Base-by-base conservation (phyloP, 2,888 invertebrate species). In the Euspilapteryx auroguttella region DNA sequence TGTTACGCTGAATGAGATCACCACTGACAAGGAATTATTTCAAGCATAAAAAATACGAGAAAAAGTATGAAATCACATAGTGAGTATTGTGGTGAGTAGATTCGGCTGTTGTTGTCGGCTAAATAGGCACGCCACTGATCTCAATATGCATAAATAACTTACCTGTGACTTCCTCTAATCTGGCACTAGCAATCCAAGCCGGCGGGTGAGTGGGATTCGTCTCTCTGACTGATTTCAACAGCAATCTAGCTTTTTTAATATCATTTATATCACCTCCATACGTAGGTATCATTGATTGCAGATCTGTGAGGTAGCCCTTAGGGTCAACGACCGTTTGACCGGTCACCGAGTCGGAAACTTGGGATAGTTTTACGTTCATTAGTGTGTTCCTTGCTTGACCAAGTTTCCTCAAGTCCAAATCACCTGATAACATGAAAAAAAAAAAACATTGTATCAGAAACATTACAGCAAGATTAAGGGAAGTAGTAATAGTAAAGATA, bases 261-360 rank as follows among this genome's bases (percentile, higher is more conserved):
- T 97, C 97, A 57, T 94, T 94, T 23, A 97, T 96, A 54, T 97
- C 98, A 2, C 97, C 97, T 1, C 98, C 98, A 49, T 97, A 95
- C 0, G 94, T 93, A 0, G 99, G 99, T 45, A 99, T 93, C 97
- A 99, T 99, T 12, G 96, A 96, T 54, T 99, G 97, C 26, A 99
- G 75, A 62, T 99, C 99, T 0, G 99, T 99, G n/a, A 99, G 80
- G 55, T 99, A 99, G 2, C 99, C 99, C 62, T 99, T 99, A 0
- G 99, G 99, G 71, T 99, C 99, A 0, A 99, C 97, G 0, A 99
- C 98, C 0, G 99, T 99, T 71, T 99, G 99, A 0, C 99, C 99
- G 2, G 93, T 91, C 1, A 99, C 98, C 0, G 98, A 98, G 65
- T 99, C 99, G 0, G 99, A 97, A 2, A 91, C 90, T 78, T 97